A percentile compares a stretch with the other conserved stretches of the same genome.
Evolutionary conservation across 2,797 vertebrate genomes (phyloP).

Genomic region (Centropyge bicolor): DNA sequence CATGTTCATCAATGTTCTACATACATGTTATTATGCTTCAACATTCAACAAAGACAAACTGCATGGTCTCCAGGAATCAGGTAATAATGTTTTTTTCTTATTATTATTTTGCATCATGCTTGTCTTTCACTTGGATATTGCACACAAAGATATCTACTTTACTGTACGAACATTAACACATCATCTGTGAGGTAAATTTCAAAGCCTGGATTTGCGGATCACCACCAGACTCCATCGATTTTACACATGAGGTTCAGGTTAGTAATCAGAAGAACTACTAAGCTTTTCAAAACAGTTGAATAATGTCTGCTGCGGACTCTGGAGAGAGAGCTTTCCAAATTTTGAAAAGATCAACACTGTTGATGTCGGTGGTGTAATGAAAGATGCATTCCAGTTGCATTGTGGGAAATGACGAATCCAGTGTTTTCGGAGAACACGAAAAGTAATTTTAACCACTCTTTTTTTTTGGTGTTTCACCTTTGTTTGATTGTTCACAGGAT

Average conservation of each 20-base stretch:
- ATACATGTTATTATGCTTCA: slow-evolving; percentile 20
- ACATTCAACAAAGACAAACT: not conserved
- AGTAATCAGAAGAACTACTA: not conserved
- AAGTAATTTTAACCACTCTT: not conserved
- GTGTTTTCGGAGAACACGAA: not conserved
- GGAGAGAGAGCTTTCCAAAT: not conserved
- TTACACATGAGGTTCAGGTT: not conserved
- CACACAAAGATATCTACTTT: not conserved
- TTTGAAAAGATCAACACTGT: not conserved
- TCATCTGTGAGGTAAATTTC: not conserved
- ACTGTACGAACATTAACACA: not conserved
- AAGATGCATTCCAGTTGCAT: slow-evolving; percentile 5
- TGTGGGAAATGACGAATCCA: not conserved
- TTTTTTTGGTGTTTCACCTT: no score
- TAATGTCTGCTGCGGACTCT: not conserved
- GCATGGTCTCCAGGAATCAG: slow-evolving; percentile 2
- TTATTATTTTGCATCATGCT: not conserved
- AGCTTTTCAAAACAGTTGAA: not conserved
- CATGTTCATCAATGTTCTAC: no score
- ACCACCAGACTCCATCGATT: not conserved
- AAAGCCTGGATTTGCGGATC: not conserved
- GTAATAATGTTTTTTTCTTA: not conserved
- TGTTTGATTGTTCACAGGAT: not conserved
- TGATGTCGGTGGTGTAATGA: slow-evolving; percentile 2
- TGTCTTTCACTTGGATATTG: not conserved